phyloP scores from a whole-genome alignment of 2,888 invertebrate genomes.

The Nemoura dubitans region DNA sequence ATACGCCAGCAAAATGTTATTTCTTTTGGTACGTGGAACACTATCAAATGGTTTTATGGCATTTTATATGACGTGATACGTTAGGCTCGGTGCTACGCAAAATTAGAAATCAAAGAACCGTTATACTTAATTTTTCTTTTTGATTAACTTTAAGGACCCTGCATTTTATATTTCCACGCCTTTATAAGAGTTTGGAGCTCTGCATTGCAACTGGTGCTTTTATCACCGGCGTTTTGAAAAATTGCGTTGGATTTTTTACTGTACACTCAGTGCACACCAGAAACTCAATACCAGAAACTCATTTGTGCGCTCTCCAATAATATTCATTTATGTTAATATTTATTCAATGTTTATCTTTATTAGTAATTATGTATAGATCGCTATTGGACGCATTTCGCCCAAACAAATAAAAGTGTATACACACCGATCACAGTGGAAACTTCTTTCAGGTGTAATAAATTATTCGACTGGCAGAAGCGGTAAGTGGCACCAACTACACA shows the following conservation, averaged over 20 bases:
- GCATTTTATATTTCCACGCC: neutral
- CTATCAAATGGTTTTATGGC: neutral
- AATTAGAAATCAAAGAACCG: neutral
- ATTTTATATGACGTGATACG: neutral
- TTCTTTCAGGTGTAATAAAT: neutral
- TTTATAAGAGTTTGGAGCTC: neutral
- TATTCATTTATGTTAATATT: too few relatives aligned
- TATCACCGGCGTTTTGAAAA: neutral
- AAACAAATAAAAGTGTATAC: neutral
- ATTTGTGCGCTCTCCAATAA: too few relatives aligned
- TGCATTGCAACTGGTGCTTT: neutral
- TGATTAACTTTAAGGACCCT: too few relatives aligned
- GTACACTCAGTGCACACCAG: too few relatives aligned
- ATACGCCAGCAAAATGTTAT: neutral
- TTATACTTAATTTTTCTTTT: too few relatives aligned
- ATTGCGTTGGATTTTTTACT: too few relatives aligned
- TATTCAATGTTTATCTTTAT: too few relatives aligned
- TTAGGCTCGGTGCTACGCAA: neutral
- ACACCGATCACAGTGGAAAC: neutral
- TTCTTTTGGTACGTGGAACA: neutral
- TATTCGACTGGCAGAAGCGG: neutral
- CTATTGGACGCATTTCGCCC: too few relatives aligned
- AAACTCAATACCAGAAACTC: too few relatives aligned
- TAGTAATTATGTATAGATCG: too few relatives aligned
- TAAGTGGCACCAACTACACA: neutral